phyloP scores from a whole-genome alignment of 2,888 invertebrate genomes.

The Tipula confusa region DNA sequence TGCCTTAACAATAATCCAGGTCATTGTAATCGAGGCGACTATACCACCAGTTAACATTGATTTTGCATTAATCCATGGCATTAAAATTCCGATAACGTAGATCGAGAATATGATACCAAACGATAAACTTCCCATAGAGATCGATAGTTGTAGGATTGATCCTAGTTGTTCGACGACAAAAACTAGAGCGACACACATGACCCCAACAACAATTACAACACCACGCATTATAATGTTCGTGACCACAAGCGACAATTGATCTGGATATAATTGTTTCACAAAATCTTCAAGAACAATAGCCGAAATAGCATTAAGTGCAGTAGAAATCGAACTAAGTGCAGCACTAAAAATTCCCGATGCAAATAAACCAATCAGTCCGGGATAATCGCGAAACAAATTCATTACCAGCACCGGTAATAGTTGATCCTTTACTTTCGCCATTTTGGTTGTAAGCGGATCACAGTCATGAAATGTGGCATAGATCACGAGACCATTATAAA shows the following conservation, averaged over 20 bases:
- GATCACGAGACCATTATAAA: conserved; percentile 66
- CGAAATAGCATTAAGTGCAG: conserved; percentile 75
- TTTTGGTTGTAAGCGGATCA: conserved; percentile 71
- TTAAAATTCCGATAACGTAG: conserved; percentile 63
- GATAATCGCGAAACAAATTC: conserved; percentile 71
- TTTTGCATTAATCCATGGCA: conserved; percentile 51
- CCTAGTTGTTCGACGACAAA: conserved; percentile 67
- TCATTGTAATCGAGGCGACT: conserved; percentile 56
- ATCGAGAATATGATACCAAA: conserved; percentile 64
- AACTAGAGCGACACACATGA: conserved; percentile 62
- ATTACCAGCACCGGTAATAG: conserved; percentile 80
- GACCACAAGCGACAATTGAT: neutral
- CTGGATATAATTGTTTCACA: conserved; percentile 59
- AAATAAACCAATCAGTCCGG: conserved; percentile 82
- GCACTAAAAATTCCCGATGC: conserved; percentile 89
- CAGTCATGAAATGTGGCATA: conserved; percentile 72
- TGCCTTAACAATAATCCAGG: conserved; percentile 60
- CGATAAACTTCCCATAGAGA: conserved; percentile 63
- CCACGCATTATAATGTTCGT: conserved; percentile 54
- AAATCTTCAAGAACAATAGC: conserved; percentile 77
- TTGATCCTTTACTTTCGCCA: conserved; percentile 73
- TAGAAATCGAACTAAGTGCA: conserved; percentile 76
- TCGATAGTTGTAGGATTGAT: conserved; percentile 63
- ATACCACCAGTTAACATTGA: conserved; percentile 61
- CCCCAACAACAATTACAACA: conserved; percentile 61